Conservation (phyloP, 2,797 vertebrate genomes). For the Poecilia wingei region DNA sequence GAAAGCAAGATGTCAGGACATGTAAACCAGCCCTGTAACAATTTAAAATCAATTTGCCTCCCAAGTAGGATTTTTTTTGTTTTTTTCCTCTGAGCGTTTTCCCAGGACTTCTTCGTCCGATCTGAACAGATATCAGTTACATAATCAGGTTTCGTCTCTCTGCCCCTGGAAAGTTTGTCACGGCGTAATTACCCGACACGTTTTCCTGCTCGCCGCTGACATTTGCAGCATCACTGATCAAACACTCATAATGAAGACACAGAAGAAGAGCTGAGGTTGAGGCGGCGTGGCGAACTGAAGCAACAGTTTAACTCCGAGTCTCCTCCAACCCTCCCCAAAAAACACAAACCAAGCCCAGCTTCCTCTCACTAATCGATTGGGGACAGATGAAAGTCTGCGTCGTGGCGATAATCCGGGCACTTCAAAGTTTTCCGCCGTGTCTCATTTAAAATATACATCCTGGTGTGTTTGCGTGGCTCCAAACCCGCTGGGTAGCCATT, state of each 20-base stretch:
- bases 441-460: slow-evolving; percentile 32
- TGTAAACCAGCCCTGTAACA: slow-evolving; percentile 82
- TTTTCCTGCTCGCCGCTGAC: slow-evolving; percentile 50
- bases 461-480: slow-evolving; percentile 45
- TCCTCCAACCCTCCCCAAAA: not conserved
- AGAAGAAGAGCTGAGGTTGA: slow-evolving; percentile 4
- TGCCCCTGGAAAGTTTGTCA: slow-evolving; percentile 58
- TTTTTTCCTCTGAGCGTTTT: slow-evolving; percentile 53
- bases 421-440: slow-evolving; percentile 61
- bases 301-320: slow-evolving; percentile 46
- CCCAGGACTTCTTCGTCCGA: slow-evolving; percentile 63
- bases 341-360: slow-evolving; percentile 6
- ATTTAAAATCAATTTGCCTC: slow-evolving; percentile 85
- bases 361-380: slow-evolving; percentile 44
- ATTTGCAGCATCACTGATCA: slow-evolving; percentile 60
- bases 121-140: slow-evolving; percentile 67
- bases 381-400: slow-evolving; percentile 32
- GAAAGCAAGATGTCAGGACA: slow-evolving; percentile 79
- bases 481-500: slow-evolving; percentile 55
- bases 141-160: slow-evolving; percentile 54
- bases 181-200: slow-evolving; percentile 37
- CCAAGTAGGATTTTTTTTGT: slow-evolving; percentile 73
- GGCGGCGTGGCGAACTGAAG: slow-evolving; percentile 20
- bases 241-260: slow-evolving; percentile 49
- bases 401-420: slow-evolving; percentile 48